Percentiles rank a stretch among this genome's conserved stretches.
Conservation (phyloP, 1,140 invertebrate genomes). For the Hyphantria cunea region DNA sequence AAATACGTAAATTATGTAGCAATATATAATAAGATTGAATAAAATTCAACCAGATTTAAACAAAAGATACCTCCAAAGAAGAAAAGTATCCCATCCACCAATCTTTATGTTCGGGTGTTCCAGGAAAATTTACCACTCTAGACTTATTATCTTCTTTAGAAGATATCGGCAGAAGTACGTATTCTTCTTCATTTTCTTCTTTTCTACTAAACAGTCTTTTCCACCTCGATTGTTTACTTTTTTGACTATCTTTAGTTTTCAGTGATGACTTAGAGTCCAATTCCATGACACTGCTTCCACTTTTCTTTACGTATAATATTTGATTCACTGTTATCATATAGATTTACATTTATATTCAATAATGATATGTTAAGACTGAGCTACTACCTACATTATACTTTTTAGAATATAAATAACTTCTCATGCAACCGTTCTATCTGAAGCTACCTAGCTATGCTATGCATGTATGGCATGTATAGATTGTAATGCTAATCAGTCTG, state of each 20-base stretch:
- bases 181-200: constrained; percentile 55
- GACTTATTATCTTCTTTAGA: constrained; percentile 35
- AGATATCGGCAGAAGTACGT: constrained; percentile 50
- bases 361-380: too few relatives aligned
- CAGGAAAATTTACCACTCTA: constrained; percentile 47
- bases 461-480: too few relatives aligned
- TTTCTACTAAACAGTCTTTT: constrained; percentile 39
- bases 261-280: not conserved
- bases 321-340: constrained; percentile 37
- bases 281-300: not conserved
- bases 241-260: not conserved
- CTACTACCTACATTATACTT: too few relatives aligned
- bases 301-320: constrained; percentile 37
- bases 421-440: too few relatives aligned
- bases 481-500: too few relatives aligned
- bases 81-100: constrained; percentile 92
- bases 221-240: constrained; percentile 42
- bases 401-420: too few relatives aligned
- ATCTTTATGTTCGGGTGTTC: constrained; percentile 82
- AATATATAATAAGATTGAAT: too few relatives aligned
- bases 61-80: constrained; percentile 81
- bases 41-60: too few relatives aligned
- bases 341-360: too few relatives aligned
- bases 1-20: too few relatives aligned
- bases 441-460: too few relatives aligned